Conservation (phyloP, 2,888 invertebrate species). For the Lepidocyrtinus sp. region DNA sequence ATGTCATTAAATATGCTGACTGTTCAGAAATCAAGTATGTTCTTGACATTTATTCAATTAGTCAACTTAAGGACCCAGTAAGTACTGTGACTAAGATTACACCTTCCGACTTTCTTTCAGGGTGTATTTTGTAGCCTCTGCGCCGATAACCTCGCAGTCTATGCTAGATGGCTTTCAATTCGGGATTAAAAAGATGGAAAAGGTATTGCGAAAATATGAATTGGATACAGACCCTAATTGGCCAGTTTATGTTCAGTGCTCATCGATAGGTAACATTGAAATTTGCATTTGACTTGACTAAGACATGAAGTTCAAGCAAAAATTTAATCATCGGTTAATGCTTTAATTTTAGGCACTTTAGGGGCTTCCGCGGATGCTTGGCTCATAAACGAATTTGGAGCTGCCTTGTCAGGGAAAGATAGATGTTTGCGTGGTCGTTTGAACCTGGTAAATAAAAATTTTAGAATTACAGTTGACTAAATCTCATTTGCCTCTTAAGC, state of each 20-base stretch:
- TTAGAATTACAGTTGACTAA: too few species aligned
- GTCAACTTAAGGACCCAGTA: background rate
- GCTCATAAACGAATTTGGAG: slow-evolving; percentile 62
- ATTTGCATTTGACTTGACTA: too few species aligned
- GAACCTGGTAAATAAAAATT: slow-evolving; percentile 41
- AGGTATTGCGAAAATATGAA: slow-evolving; percentile 75
- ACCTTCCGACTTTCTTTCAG: slow-evolving; percentile 76
- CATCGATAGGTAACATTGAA: slow-evolving; percentile 87
- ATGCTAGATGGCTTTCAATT: slow-evolving; percentile 77
- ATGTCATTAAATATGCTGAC: slow-evolving; percentile 83
- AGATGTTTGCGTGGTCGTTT: slow-evolving; percentile 33
- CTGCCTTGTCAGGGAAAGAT: slow-evolving; percentile 64
- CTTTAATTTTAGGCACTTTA: slow-evolving; percentile 51
- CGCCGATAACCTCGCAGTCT: slow-evolving; percentile 84
- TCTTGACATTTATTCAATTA: slow-evolving; percentile 20
- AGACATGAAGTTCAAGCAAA: too few species aligned
- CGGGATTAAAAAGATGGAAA: slow-evolving; percentile 77
- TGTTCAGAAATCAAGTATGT: slow-evolving; percentile 85
- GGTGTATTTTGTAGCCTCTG: slow-evolving; percentile 88
- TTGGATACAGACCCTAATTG: slow-evolving; percentile 76
- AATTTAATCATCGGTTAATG: too few species aligned
- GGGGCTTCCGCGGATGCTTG: slow-evolving; percentile 56
- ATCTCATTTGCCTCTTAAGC: too few species aligned
- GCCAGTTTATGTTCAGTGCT: slow-evolving; percentile 88
- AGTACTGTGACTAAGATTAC: slow-evolving; percentile 28